phyloP scores from a whole-genome alignment of 92 coral and sea anemone genomes.

The Desmophyllum pertusum region DNA sequence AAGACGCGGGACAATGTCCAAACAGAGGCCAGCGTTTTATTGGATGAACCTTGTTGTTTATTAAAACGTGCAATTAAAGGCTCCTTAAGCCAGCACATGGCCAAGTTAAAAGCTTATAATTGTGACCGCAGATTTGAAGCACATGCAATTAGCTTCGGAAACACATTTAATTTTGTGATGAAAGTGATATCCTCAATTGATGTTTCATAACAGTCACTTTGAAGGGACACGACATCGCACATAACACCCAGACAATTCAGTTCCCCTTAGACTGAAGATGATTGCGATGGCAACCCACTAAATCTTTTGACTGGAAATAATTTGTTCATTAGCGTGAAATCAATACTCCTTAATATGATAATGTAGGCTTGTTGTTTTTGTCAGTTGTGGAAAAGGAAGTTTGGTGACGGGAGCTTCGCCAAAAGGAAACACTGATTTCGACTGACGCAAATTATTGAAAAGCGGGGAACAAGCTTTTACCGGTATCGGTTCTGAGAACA shows the following conservation, averaged over 20 bases:
- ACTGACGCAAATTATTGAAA: slow-evolving; percentile 1
- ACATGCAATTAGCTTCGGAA: slow-evolving; percentile 56
- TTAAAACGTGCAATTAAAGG: slow-evolving; percentile 38
- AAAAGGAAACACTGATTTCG: background rate
- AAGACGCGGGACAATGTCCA: slow-evolving; percentile 29
- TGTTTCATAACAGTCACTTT: slow-evolving; percentile 29
- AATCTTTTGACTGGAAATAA: slow-evolving; percentile 7
- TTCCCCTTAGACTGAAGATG: slow-evolving; percentile 12
- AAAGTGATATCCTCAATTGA: slow-evolving; percentile 51
- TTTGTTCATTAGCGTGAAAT: slow-evolving; percentile 23
- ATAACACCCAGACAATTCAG: slow-evolving; percentile 25
- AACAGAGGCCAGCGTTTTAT: slow-evolving; percentile 30
- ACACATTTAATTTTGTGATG: slow-evolving; percentile 46
- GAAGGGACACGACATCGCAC: slow-evolving; percentile 6
- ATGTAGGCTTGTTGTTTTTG: background rate
- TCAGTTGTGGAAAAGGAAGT: background rate
- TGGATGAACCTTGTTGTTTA: slow-evolving; percentile 37
- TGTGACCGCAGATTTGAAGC: slow-evolving; percentile 57
- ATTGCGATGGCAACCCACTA: slow-evolving; percentile 20
- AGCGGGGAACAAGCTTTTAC: background rate
- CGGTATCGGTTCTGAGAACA: background rate
- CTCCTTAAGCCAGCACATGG: slow-evolving; percentile 48
- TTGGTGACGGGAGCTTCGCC: background rate
- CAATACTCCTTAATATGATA: slow-evolving; percentile 24
- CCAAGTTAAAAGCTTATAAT: slow-evolving; percentile 34